Percentiles rank a stretch among this genome's conserved stretches.
phyloP scores from a whole-genome alignment of 2,888 invertebrate genomes.

The Thymelicus sylvestris region DNA sequence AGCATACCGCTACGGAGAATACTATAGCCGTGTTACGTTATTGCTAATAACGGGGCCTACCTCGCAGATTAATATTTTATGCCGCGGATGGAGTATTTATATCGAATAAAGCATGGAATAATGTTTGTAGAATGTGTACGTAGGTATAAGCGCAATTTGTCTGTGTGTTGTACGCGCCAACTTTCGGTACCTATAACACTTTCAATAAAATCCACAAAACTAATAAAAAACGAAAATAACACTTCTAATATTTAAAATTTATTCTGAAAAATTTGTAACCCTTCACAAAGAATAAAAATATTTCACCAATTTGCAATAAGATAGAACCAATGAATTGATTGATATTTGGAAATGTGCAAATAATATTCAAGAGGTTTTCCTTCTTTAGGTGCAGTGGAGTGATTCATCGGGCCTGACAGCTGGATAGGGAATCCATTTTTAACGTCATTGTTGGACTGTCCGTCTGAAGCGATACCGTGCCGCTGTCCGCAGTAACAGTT shows the following conservation, averaged over 20 bases:
- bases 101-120: neutral
- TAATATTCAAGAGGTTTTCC: slow-evolving; percentile 42
- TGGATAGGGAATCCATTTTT: slow-evolving; percentile 73
- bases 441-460: slow-evolving; percentile 76
- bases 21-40: slow-evolving; percentile 63
- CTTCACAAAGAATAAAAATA: neutral
- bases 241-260: too few relatives aligned
- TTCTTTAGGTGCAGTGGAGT: slow-evolving; percentile 56
- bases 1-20: slow-evolving; percentile 69
- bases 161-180: too few relatives aligned
- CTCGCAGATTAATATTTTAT: slow-evolving; percentile 33
- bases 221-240: neutral
- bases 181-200: too few relatives aligned
- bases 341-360: slow-evolving; percentile 46
- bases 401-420: slow-evolving; percentile 72
- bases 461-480: slow-evolving; percentile 54
- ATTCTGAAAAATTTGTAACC: too few relatives aligned
- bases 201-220: neutral
- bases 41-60: slow-evolving; percentile 62
- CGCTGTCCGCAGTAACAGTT: slow-evolving; percentile 49
- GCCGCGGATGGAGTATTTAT: neutral
- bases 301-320: slow-evolving; percentile 14
- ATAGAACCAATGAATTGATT: slow-evolving; percentile 41
- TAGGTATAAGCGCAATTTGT: too few relatives aligned
- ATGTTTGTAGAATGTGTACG: neutral